Conservation (phyloP, 2,113 vertebrate genomes). For the Mormyrus iriodes region DNA sequence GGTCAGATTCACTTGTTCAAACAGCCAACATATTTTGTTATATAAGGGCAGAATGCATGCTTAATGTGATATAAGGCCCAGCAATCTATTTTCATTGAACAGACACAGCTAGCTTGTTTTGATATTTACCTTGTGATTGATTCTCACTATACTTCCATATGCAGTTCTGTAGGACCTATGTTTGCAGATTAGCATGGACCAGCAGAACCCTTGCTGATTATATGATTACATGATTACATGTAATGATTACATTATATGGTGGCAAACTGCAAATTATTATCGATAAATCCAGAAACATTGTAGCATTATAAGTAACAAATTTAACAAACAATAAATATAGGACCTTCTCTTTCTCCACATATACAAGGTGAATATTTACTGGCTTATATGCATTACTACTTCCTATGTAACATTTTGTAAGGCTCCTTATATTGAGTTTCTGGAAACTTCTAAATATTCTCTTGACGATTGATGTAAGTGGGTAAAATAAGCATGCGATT, state of each 20-base stretch:
- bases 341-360: neutral
- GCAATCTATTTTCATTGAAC: neutral
- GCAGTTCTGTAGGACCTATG: neutral
- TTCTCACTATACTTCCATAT: neutral
- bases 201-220: neutral
- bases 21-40: neutral
- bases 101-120: neutral
- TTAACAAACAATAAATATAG: neutral
- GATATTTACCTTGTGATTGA: neutral
- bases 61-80: neutral
- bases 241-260: neutral
- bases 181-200: neutral
- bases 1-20: neutral
- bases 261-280: neutral
- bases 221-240: too few species aligned
- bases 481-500: neutral
- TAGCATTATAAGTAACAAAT: neutral
- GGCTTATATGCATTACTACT: neutral
- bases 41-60: neutral
- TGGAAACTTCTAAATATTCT: conserved; percentile 10
- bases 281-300: neutral
- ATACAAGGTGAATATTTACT: neutral
- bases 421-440: neutral
- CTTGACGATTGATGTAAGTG: neutral
- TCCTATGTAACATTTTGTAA: neutral